phyloP scores from a whole-genome alignment of 2,888 invertebrate genomes.

The Galerucella calmariensis region DNA sequence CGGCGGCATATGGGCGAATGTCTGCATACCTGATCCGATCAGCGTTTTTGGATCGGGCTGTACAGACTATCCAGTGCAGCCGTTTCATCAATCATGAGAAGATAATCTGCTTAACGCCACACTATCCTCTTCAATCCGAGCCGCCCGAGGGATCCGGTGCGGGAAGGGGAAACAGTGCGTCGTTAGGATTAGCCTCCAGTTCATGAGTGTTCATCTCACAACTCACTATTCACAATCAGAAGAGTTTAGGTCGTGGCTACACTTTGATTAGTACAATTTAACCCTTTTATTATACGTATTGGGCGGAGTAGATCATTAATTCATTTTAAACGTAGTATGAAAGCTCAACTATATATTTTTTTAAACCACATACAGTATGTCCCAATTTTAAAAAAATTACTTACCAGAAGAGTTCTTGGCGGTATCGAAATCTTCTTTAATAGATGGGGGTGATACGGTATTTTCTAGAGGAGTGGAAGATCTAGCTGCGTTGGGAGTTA shows the following conservation, averaged over 20 bases:
- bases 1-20: constrained; percentile 51
- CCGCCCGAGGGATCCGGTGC: constrained; percentile 34
- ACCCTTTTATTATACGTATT: not conserved
- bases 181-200: constrained; percentile 44
- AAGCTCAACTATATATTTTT: not conserved
- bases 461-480: constrained; percentile 65
- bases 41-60: constrained; percentile 61
- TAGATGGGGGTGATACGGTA: constrained; percentile 68
- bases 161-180: constrained; percentile 41
- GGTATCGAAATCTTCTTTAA: constrained; percentile 75
- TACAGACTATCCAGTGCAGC: constrained; percentile 55
- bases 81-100: constrained; percentile 72
- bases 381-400: constrained; percentile 58
- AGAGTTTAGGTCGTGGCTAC: constrained; percentile 13
- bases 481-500: constrained; percentile 61
- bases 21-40: constrained; percentile 55
- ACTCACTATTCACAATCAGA: constrained; percentile 24
- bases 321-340: not conserved
- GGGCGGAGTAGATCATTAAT: not conserved
- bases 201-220: constrained; percentile 28
- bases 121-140: constrained; percentile 63
- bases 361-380: not conserved
- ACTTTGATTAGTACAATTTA: not conserved
- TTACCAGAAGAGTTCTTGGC: constrained; percentile 68
- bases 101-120: constrained; percentile 75